Evolutionary conservation across 2,797 vertebrate species (phyloP).

Genomic region (Columba guinea): DNA sequence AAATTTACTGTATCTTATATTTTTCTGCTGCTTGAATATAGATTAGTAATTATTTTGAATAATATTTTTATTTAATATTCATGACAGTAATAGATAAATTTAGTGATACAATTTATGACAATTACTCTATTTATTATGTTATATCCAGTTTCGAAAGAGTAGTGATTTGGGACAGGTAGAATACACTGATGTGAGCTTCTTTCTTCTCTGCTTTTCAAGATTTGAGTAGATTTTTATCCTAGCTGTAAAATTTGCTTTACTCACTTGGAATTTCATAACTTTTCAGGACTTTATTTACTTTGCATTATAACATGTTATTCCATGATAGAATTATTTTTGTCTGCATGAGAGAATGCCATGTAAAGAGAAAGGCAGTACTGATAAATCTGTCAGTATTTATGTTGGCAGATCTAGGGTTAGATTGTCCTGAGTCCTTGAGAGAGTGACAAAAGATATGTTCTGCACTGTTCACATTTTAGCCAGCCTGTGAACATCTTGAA

Average conservation of each 20-base stretch:
- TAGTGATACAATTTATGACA: background rate
- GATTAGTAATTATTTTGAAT: background rate
- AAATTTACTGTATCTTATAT: background rate
- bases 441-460: background rate
- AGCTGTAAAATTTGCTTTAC: background rate
- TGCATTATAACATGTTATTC: background rate
- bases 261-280: background rate
- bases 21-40: background rate
- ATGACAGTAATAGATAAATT: background rate
- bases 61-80: background rate
- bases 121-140: background rate
- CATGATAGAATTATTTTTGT: background rate
- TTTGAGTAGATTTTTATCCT: background rate
- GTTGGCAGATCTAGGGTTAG: background rate
- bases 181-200: background rate
- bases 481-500: background rate
- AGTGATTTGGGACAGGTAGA: background rate
- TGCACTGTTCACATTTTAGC: background rate
- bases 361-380: background rate
- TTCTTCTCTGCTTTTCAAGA: background rate
- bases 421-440: background rate
- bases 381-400: background rate
- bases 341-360: background rate
- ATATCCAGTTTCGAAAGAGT: background rate
- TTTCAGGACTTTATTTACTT: background rate